Evolutionary conservation across 2,113 vertebrate species (phyloP).

Genomic region (Mobula hypostoma): DNA sequence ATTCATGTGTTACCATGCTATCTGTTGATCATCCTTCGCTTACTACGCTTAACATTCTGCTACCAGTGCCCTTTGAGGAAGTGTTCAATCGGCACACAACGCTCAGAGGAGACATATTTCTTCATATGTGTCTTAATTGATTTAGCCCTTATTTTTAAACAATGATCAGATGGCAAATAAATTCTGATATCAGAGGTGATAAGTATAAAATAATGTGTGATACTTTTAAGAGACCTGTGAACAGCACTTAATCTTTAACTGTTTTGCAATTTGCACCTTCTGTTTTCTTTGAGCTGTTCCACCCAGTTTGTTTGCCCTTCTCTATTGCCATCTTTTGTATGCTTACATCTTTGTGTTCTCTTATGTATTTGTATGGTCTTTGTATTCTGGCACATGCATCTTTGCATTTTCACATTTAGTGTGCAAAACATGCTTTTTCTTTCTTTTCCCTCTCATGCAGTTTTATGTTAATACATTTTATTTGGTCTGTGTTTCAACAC

Average conservation of each 20-base stretch:
- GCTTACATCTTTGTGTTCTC: neutral
- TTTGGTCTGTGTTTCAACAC: neutral
- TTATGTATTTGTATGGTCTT: neutral
- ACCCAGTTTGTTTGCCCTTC: neutral
- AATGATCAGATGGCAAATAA: neutral
- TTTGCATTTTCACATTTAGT: conserved; percentile 4
- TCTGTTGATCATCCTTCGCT: too few relatives aligned
- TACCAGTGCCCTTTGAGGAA: too few relatives aligned
- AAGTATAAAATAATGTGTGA: neutral
- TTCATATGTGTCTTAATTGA: too few relatives aligned
- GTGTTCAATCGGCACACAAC: too few relatives aligned
- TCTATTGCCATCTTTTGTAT: neutral
- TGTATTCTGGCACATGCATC: neutral
- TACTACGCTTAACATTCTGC: too few relatives aligned
- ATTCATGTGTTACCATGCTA: too few relatives aligned
- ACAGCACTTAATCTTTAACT: neutral
- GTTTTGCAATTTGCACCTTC: neutral
- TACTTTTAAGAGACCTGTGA: conserved; percentile 7
- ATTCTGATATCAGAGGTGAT: neutral
- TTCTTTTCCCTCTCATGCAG: neutral
- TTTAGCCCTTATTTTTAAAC: too few relatives aligned
- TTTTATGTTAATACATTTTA: neutral
- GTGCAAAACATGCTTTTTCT: neutral
- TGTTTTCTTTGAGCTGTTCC: neutral
- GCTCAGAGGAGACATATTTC: too few relatives aligned